Percentiles rank a stretch among this genome's conserved stretches.
Evolutionary conservation across 1,140 invertebrate species (phyloP).

Genomic region (Venustaconcha ellipsiformis): DNA sequence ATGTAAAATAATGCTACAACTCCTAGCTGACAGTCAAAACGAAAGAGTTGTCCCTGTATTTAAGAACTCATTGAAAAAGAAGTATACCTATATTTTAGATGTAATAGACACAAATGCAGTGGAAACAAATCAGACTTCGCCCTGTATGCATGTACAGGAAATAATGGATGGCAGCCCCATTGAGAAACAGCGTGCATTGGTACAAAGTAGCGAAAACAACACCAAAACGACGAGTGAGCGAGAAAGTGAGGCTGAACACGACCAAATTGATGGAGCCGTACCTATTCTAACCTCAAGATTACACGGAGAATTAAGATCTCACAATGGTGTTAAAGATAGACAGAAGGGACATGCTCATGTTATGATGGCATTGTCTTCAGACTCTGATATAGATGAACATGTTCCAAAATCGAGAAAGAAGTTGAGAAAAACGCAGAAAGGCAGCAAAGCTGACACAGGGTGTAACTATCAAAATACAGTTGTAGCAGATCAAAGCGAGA

Average conservation of each 20-base stretch:
- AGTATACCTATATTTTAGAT: slow-evolving; percentile 23
- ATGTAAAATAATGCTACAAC: slow-evolving; percentile 19
- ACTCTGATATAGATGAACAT: neutral
- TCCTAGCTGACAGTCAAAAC: slow-evolving; percentile 12
- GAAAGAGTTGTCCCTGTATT: slow-evolving; percentile 3
- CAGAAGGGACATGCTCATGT: neutral
- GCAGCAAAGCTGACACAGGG: neutral
- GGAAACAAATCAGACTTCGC: neutral
- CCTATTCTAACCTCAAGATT: neutral
- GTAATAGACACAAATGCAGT: neutral
- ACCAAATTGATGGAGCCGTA: neutral
- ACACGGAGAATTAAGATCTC: too few relatives aligned
- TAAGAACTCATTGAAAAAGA: slow-evolving; percentile 14
- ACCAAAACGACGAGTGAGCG: too few relatives aligned
- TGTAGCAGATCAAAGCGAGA: neutral
- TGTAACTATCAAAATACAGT: neutral
- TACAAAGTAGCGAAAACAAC: neutral
- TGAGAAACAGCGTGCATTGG: neutral
- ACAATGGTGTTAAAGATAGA: neutral
- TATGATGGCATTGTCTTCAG: neutral
- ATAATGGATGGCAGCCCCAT: neutral
- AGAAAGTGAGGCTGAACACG: neutral
- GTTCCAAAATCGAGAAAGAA: neutral
- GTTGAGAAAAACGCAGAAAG: neutral
- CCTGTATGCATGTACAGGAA: neutral